Evolutionary conservation across 2,888 invertebrate genomes (phyloP), one percentile per base, ranked within the genome.

Genomic region (Tenthredo mesomela): DNA sequence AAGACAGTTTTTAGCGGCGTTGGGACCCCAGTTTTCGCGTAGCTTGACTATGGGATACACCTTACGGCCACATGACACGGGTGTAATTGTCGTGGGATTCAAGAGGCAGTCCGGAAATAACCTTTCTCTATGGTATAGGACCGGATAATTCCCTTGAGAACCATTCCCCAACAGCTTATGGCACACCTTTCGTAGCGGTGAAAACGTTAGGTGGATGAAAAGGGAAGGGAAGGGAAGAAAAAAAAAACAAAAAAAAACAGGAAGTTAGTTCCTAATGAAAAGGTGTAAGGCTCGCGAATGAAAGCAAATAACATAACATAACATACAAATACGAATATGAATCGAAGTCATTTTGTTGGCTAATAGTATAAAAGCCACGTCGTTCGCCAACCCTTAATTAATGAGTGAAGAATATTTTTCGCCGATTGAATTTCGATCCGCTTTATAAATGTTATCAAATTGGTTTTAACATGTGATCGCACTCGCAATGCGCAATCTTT

Each of bases 51-150:
- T 47, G 47, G 25, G 67, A 70, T 70, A 67, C 67, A 67, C 82
- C 67, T 82, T 47, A 50, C 33, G 70, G 29, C 47, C 82, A 47
- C n/a, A 47, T 82, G 82, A 82, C 67, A 70, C 47, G 82, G 67
- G 82, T 70, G 50, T 70, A 82, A 82, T 65, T 67, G 82, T 70
- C 82, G 33, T 82, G 82, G 82, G 82, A 82, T 82, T 67, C 82
- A 47, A 47, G 82, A 47, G 82, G 67, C n/a, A 67, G 67, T 12
- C 67, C 25, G 10, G 67, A 82, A 70, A 82, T 67, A 82, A 80
- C 82, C 15, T 47, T 67, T 67, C 67, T 47, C 47, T 70, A 10
- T 47, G 47, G 47, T 43, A 47, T 43, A 73, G 71, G 67, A 40
- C 21, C 25, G 67, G 67, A 67, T n/a, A 33, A 77, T 77, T 82